Base-by-base conservation (phyloP, 2,113 vertebrate species). In the Lagenorhynchus albirostris region DNA sequence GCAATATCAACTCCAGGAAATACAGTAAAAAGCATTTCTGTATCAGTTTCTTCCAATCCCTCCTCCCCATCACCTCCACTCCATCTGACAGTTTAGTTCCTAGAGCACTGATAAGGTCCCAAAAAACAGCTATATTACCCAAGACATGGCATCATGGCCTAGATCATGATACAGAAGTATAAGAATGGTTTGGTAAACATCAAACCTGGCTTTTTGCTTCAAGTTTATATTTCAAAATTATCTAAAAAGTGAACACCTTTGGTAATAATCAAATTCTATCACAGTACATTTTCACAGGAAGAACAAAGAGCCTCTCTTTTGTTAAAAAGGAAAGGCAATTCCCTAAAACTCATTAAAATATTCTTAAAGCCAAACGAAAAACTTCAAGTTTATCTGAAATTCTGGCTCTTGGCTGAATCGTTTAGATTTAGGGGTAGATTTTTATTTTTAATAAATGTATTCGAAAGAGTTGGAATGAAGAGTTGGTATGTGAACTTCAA, bases 391-490 rank as follows among this genome's bases (percentile, higher is more conserved):
- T 90, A 89, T 84, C 26, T 86, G 65, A 90, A 96, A 90, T 84
- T 96, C 38, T 91, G 29, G 15, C 29, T 70, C 31, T 80, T 85
- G 76, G 53, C 44, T 76, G 29, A 76, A 67, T 90, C 93, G 87
- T 85, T 92, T 55, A 85, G 41, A 89, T 85, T 89, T 71, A 88
- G n/a, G 29, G 5, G 47, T n/a, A 89, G 17, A 60, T 89, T 92
- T 94, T 93, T 55, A 89, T 95, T 95, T 94, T 91, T 94, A 12
- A 84, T 88, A 86, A 97, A 94, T 58, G 26, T 63, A 65, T 90
- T 95, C 68, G 74, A 89, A 91, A 89, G 5, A 91, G 26, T 76
- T 96, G 36, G 17, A 80, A 89, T 89, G 38, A 92, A 92, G 55
- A 94, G 38, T 77, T 95, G 14, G 4, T 41, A 96, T 55, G 20